Base-by-base conservation (phyloP, 2,888 invertebrate genomes). In the Leucozona laternaria region DNA sequence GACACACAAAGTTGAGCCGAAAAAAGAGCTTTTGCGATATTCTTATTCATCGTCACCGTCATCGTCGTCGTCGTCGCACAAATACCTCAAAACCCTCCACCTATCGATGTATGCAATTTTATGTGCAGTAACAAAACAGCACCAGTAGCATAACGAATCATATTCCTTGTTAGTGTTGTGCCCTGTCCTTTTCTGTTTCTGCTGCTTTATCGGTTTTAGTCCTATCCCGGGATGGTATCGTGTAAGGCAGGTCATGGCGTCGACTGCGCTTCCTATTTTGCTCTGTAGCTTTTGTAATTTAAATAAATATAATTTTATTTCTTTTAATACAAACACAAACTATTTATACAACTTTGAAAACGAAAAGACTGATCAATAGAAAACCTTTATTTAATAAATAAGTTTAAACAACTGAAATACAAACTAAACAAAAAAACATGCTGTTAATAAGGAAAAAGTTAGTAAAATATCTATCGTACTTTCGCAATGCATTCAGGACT, bases 161-260 rank as follows among this genome's bases (percentile, higher is more conserved):
- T 66, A 31, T 83, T 76, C 79, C 79, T 83, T 83, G 75, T 22
- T 60, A 22, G 20, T 22, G 37, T 79, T 22, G 37, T 79, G 83
- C 78, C 75, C 79, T 83, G 72, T 87, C 87, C 87, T 87, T 87
- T 82, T 82, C 82, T 81, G 82, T 87, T 82, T 79, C 79, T 78
- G 75, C 81, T 86, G 75, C 53, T 86, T 79, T 82, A 86, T 88
- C 88, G 88, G 84, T 89, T 90, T 91, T 91, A 92, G 92, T 92
- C 92, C 92, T 92, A 92, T 91, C 92, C 92, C 92, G 92, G 92
- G 92, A 91, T 92, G 92, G 92, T 92, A 90, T 90, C 91, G 91
- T 91, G 92, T 92, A 92, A 91, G 92, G 92, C 92, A 92, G 92
- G 92, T 92, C 92, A 92, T 92, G 92, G 91, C 90, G 90, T 89